Percentiles rank a stretch among this genome's conserved stretches.
These are phyloP conservation scores for Lagorchestes hirsutus DNA, from an alignment of 2,797 vertebrate species.

Conservation along the genomic window DNA sequence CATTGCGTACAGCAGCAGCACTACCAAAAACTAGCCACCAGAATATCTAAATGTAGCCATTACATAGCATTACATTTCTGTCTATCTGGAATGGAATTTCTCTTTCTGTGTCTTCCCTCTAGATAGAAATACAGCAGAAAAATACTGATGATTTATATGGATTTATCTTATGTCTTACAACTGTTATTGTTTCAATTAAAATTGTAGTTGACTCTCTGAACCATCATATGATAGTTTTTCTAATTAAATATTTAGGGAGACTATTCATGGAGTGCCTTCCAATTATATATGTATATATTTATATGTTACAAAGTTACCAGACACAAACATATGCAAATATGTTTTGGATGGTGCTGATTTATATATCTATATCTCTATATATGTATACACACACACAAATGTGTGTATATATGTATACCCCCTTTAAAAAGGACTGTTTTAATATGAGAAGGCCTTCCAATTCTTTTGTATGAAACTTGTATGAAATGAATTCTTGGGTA, in stretches of 20 bases:
- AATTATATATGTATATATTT: neutral
- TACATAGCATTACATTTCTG: neutral
- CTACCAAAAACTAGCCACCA: neutral
- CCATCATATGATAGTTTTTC: neutral
- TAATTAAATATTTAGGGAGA: neutral
- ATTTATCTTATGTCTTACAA: neutral
- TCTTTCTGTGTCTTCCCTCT: neutral
- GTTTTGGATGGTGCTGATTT: neutral
- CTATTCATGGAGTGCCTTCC: neutral
- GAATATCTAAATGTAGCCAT: conserved; percentile 62
- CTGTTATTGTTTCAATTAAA: neutral
- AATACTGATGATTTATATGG: neutral
- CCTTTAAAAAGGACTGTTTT: conserved; percentile 39
- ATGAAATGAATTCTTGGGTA: conserved; percentile 72
- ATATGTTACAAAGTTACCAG: neutral
- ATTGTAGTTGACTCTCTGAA: neutral
- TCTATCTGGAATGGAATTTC: neutral
- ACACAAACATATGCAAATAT: neutral
- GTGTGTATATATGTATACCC: neutral
- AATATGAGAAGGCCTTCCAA: conserved; percentile 39
- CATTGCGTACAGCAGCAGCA: neutral
- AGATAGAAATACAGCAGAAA: neutral
- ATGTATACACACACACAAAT: neutral
- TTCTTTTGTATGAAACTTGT: conserved; percentile 34
- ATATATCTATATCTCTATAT: neutral